Evolutionary conservation across 1,140 invertebrate species (phyloP).

Genomic region (Drosophila nannoptera): DNA sequence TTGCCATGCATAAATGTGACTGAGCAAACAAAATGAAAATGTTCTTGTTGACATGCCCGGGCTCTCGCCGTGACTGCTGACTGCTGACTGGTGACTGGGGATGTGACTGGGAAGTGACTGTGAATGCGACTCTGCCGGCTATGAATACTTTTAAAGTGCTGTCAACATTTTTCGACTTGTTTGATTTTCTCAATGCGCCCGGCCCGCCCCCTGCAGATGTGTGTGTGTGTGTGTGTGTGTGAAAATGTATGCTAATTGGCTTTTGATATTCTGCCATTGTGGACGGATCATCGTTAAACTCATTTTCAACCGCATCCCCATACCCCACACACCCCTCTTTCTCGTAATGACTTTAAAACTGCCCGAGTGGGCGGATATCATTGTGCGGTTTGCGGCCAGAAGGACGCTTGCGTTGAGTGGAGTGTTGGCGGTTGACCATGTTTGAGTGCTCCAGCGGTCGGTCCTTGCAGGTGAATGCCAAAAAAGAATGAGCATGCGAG

Average conservation of each 20-base stretch:
- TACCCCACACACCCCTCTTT: too few relatives aligned
- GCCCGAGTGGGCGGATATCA: conserved; percentile 38
- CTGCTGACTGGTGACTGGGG: conserved; percentile 8
- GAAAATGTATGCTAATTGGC: conserved; percentile 77
- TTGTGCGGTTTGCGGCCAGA: conserved; percentile 41
- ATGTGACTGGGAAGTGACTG: conserved; percentile 4
- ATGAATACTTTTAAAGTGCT: conserved; percentile 72
- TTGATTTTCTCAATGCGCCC: conserved; percentile 56
- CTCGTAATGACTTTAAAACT: conserved; percentile 49
- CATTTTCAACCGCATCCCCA: not conserved
- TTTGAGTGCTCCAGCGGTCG: conserved; percentile 7
- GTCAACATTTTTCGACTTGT: conserved; percentile 68
- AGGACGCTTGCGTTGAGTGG: conserved; percentile 11
- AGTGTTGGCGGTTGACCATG: conserved; percentile 22
- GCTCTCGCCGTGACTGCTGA: conserved; percentile 19
- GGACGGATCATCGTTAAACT: conserved; percentile 18
- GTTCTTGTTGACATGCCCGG: conserved; percentile 66
- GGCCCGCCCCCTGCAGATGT: not conserved
- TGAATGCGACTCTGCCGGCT: conserved; percentile 22
- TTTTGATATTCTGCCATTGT: conserved; percentile 66
- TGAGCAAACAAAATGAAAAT: conserved; percentile 69
- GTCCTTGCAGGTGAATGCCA: not conserved
- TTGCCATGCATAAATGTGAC: conserved; percentile 50
- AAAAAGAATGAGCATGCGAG: not conserved
- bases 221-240: conserved; percentile 22